Conservation (phyloP, 1,140 invertebrate genomes). For the Drosophila trapezifrons region DNA sequence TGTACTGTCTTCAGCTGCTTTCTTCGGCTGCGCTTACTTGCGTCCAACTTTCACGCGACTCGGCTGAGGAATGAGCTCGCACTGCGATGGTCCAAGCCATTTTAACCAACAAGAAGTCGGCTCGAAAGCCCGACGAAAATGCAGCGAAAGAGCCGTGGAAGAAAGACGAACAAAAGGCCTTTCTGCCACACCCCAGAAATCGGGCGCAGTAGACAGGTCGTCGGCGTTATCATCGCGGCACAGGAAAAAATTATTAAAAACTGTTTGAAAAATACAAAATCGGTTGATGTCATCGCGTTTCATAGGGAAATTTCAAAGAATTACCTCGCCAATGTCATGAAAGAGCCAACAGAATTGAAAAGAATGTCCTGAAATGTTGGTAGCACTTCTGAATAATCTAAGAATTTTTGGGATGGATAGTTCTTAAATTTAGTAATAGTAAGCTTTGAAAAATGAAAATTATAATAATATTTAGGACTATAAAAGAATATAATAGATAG, state of each 20-base stretch:
- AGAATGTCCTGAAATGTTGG: no score
- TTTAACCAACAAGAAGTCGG: constrained; percentile 77
- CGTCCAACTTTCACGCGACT: constrained; percentile 83
- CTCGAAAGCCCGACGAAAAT: constrained; percentile 50
- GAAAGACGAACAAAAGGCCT: constrained; percentile 49
- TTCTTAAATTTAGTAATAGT: no score
- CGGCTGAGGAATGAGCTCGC: constrained; percentile 76
- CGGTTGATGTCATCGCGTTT: not conserved
- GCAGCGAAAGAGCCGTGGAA: constrained; percentile 46
- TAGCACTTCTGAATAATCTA: no score
- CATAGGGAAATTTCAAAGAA: no score
- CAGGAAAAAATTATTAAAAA: not conserved
- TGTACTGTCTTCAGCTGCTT: constrained; percentile 41
- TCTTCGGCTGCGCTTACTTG: constrained; percentile 65
- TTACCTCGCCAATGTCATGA: no score
- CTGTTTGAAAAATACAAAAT: not conserved
- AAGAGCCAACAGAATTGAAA: no score
- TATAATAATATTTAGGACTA: no score
- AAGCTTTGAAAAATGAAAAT: no score
- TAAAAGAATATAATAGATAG: no score
- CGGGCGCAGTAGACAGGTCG: constrained; percentile 33
- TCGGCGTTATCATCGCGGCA: constrained; percentile 16
- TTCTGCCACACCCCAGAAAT: constrained; percentile 44
- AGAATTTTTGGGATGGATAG: no score
- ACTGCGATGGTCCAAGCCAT: constrained; percentile 73